Evolutionary conservation across 1,140 invertebrate genomes (phyloP), one percentile per base, ranked within the genome.

Genomic region (Drosophila navojoa): DNA sequence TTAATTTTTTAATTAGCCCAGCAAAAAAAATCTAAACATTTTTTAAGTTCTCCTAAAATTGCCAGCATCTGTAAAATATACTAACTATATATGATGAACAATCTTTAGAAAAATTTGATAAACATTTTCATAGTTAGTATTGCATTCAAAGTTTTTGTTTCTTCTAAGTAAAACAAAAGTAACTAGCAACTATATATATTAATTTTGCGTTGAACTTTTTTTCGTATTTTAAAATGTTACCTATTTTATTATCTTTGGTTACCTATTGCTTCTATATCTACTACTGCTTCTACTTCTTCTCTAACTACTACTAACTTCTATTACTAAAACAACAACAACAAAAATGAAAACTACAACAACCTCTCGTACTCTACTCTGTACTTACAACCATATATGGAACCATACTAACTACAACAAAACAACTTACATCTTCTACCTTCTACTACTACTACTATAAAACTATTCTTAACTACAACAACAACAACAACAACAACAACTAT

Each of bases 361-460:
- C 78, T 69, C 66, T 79, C 71, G 62, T 72, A 71, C 73, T 87
- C 82, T 70, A 81, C 80, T 71, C 59, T 68, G 69, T 71, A 73
- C 68, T 57, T 64, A 70, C 69, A 79, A 59, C 57, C 79, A 72
- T 86, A 78, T 78, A 81, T 86, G 84, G 72, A 87, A 87, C 84
- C 76, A 82, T 87, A 87, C 84, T 87, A 89, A 87, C 84, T 87
- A 90, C 86, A 59, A 44, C 29, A 58, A 90, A 86, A 85, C 87
- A 79, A 90, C 81, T 85, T 86, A 85, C 80, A 79, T 82, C 84
- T 77, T 86, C 79, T 72, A 78, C 64, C 89, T 89, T 89, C 81
- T 89, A 80, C 87, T 90, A 91, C 87, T 85, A 44, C 42, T 45
- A 45, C 42, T 49, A 49, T 25, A 49, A 76, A 73, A 89, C 89